These are phyloP conservation scores for Podotricha telesiphe DNA, from an alignment of 2,888 invertebrate genomes.

Conservation along the genomic window DNA sequence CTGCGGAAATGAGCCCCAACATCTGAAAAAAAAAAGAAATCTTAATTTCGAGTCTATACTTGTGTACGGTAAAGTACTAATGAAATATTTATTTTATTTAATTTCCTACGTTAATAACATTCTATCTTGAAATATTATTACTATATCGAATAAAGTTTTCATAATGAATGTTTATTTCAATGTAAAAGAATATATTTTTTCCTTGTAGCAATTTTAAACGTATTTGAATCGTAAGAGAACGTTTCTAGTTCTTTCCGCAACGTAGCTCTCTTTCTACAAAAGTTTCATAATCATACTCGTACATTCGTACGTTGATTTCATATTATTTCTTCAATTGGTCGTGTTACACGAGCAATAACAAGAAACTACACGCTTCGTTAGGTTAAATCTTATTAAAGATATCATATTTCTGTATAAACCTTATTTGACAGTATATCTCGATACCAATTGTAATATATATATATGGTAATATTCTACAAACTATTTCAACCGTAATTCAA, in stretches of 20 bases:
- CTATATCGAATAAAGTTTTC: neutral
- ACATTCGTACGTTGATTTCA: neutral
- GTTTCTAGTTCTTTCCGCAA: conserved; percentile 1
- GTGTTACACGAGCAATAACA: conserved; percentile 2
- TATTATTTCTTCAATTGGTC: neutral
- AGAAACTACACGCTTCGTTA: conserved; percentile 22
- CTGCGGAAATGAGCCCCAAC: too few species aligned
- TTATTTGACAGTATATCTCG: neutral
- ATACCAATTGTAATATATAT: too few species aligned
- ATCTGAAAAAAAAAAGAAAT: neutral
- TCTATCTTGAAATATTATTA: conserved; percentile 2
- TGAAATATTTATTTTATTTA: neutral
- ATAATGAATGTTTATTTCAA: conserved; percentile 2
- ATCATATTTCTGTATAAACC: conserved; percentile 4
- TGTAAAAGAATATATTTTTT: conserved; percentile 5
- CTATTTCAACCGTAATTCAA: conserved; percentile 12
- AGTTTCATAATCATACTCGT: neutral
- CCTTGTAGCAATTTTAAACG: conserved; percentile 2
- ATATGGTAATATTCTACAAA: neutral
- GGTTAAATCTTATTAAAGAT: conserved; percentile 14
- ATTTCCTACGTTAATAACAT: neutral
- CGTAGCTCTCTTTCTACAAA: neutral
- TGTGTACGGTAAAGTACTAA: too few species aligned
- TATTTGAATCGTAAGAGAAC: conserved; percentile 13
- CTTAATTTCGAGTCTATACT: neutral